These are phyloP conservation scores for Oreochromis spilurus DNA, from an alignment of 2,113 vertebrate genomes.

Conservation along the genomic window DNA sequence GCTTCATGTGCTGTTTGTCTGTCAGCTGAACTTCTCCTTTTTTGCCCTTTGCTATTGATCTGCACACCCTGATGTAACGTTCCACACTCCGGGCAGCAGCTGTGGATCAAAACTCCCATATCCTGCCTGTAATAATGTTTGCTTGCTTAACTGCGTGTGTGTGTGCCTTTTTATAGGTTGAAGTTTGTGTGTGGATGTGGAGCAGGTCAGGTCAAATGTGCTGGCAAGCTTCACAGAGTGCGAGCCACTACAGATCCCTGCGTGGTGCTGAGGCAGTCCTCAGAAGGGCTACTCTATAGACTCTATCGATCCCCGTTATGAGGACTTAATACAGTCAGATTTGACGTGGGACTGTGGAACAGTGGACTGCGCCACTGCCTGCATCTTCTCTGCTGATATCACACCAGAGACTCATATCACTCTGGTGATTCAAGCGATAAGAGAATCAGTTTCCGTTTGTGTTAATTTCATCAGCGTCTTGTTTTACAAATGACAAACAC, in stretches of 20 bases:
- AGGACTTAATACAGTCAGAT: neutral
- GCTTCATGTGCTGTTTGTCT: neutral
- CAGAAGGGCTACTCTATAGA: neutral
- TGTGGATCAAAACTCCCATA: neutral
- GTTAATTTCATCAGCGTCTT: neutral
- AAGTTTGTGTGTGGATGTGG: neutral
- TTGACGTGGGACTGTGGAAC: neutral
- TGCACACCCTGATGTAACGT: constrained; percentile 9
- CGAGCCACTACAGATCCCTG: constrained; percentile 11
- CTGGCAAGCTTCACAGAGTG: neutral
- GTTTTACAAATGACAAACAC: neutral
- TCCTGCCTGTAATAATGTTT: neutral
- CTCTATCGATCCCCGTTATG: neutral
- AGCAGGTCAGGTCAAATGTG: neutral
- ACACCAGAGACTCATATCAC: neutral
- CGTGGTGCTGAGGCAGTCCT: constrained; percentile 7
- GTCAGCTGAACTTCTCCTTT: neutral
- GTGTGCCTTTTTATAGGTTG: neutral
- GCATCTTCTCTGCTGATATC: neutral
- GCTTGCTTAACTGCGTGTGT: neutral
- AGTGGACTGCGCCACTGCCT: neutral
- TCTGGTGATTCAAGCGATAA: neutral
- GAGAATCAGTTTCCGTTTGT: neutral
- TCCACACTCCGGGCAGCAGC: neutral
- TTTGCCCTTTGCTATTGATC: constrained; percentile 15